Evolutionary conservation across 1,140 invertebrate genomes (phyloP).

Genomic region (Rhopalosiphum padi): DNA sequence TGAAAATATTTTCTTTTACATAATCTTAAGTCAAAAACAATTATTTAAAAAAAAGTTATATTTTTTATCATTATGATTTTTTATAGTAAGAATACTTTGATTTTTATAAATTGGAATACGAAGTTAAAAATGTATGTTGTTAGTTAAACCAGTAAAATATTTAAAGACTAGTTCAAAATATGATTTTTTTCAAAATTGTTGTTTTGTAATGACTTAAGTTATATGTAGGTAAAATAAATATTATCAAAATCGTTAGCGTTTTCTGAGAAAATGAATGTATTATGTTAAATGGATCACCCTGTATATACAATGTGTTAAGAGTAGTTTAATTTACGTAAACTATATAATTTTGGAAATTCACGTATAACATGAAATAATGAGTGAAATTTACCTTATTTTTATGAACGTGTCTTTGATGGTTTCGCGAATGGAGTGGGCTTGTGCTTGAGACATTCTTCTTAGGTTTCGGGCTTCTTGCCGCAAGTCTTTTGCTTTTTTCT

Average conservation of each 20-base stretch:
- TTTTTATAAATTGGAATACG: neutral
- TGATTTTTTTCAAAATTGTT: too few species aligned
- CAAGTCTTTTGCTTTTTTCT: slow-evolving; percentile 90
- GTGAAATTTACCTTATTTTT: slow-evolving; percentile 71
- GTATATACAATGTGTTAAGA: neutral
- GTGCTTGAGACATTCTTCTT: slow-evolving; percentile 86
- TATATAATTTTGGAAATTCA: neutral
- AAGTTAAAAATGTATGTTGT: neutral
- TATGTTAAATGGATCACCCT: neutral
- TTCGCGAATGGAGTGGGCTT: slow-evolving; percentile 88
- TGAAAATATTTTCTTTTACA: neutral
- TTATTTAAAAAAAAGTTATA: neutral
- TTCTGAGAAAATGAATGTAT: neutral
- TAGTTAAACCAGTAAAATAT: neutral
- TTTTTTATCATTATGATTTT: neutral
- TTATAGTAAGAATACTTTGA: neutral
- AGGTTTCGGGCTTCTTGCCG: slow-evolving; percentile 87
- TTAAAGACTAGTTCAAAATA: neutral
- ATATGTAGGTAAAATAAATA: neutral
- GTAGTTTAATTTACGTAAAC: neutral
- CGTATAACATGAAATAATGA: neutral
- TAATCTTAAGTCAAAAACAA: neutral
- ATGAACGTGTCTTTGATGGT: slow-evolving; percentile 89
- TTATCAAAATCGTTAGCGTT: neutral
- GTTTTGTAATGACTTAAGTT: neutral